These are phyloP conservation scores for Aix galericulata DNA, from an alignment of 2,113 vertebrate genomes.

Conservation along the genomic window DNA sequence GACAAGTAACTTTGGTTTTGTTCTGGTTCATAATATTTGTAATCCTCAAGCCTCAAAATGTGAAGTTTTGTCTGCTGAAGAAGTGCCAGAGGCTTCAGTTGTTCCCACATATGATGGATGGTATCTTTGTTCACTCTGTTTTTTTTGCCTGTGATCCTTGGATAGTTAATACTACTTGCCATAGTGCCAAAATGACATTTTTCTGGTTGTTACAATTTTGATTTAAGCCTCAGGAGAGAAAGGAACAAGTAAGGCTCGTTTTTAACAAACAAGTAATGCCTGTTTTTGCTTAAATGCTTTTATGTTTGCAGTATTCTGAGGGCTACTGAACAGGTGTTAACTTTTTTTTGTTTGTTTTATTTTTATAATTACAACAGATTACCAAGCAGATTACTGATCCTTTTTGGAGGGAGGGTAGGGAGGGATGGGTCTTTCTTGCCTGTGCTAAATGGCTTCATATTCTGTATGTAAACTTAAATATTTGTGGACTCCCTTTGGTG, in stretches of 20 bases:
- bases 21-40: not conserved
- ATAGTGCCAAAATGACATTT: not conserved
- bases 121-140: not conserved
- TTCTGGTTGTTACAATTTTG: not conserved
- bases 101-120: rapidly evolving
- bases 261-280: too few relatives aligned
- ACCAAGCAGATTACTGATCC: not conserved
- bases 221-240: not conserved
- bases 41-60: not conserved
- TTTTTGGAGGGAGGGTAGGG: too few relatives aligned
- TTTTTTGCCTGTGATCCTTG: not conserved
- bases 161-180: not conserved
- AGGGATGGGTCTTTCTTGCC: not conserved
- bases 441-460: not conserved
- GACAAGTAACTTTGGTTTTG: not conserved
- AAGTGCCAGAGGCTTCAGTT: not conserved
- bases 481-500: not conserved
- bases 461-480: not conserved
- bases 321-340: not conserved
- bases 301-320: not conserved
- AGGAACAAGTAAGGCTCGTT: not conserved
- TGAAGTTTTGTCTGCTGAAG: not conserved
- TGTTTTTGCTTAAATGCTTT: not conserved
- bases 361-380: not conserved
- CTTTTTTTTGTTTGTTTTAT: not conserved